Percentiles rank a stretch among this genome's conserved stretches.
These are phyloP conservation scores for Pogonomyrmex barbatus DNA, from an alignment of 1,140 invertebrate genomes.

Conservation along the genomic window DNA sequence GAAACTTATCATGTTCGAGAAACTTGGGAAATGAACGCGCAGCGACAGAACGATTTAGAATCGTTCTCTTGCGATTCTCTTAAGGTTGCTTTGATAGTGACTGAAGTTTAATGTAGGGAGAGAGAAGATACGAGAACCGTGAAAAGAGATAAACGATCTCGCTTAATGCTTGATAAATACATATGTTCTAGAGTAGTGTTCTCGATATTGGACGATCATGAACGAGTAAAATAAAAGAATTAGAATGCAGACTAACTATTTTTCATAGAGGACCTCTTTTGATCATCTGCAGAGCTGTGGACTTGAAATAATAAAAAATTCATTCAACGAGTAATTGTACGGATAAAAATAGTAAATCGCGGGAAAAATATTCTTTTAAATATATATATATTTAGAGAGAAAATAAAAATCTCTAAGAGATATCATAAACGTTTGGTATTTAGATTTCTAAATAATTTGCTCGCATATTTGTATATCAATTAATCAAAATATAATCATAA, in stretches of 20 bases:
- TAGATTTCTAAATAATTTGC: slow-evolving; percentile 36
- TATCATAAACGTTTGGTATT: slow-evolving; percentile 30
- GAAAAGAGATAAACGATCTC: slow-evolving; percentile 40
- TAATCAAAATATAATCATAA: slow-evolving; percentile 15
- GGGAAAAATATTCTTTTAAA: not conserved
- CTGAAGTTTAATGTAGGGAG: not conserved
- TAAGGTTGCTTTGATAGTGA: slow-evolving; percentile 5
- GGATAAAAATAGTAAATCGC: slow-evolving; percentile 12
- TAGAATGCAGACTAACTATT: slow-evolving; percentile 28
- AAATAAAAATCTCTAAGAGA: not conserved
- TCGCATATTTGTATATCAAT: slow-evolving; percentile 23
- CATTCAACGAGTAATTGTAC: not conserved
- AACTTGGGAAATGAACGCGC: slow-evolving; percentile 82
- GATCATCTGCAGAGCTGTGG: not conserved
- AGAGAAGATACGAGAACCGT: not conserved
- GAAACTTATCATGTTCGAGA: slow-evolving; percentile 85
- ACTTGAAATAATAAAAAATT: not conserved
- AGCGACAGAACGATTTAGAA: slow-evolving; percentile 11
- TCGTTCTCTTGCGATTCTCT: slow-evolving; percentile 31
- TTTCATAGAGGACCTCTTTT: slow-evolving; percentile 4
- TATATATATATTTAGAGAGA: not conserved
- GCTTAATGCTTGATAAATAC: slow-evolving; percentile 41
- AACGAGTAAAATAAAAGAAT: slow-evolving; percentile 5
- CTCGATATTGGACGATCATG: not conserved
- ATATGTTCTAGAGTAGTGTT: slow-evolving; percentile 30